Percentiles rank a stretch among this genome's conserved stretches.
Conservation (phyloP, 2,797 vertebrate species). For the Hippocampus kuda region DNA sequence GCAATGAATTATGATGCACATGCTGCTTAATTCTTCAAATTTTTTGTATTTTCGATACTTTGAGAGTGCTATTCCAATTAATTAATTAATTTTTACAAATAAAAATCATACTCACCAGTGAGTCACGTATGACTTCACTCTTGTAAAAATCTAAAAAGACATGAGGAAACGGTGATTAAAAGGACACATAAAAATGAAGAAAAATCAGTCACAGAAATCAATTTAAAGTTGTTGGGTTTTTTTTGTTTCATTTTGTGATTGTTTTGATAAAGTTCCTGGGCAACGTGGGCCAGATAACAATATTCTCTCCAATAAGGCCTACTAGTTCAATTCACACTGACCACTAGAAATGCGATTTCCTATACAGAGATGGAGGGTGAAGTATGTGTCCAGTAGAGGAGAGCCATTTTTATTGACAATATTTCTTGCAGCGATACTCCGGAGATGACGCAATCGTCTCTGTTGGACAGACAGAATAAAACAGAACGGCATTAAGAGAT, state of each 20-base stretch:
- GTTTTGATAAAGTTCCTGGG: not conserved
- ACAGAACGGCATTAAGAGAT: not conserved
- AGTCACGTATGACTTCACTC: constrained; percentile 95
- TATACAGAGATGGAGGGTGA: constrained; percentile 87
- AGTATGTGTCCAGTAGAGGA: constrained; percentile 90
- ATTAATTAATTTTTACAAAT: not conserved
- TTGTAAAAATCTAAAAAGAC: constrained; percentile 84
- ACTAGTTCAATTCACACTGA: constrained; percentile 39
- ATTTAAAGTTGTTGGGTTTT: not conserved
- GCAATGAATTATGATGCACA: too few species aligned
- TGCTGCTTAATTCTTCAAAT: too few species aligned
- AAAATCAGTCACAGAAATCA: not conserved
- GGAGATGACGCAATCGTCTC: constrained; percentile 91
- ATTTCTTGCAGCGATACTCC: constrained; percentile 92
- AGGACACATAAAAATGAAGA: not conserved
- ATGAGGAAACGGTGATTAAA: not conserved
- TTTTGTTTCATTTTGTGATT: constrained; percentile 2
- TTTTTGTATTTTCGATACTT: too few species aligned
- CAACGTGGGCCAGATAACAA: not conserved
- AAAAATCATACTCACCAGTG: constrained; percentile 80
- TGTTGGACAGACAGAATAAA: constrained; percentile 38
- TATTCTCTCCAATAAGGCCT: not conserved
- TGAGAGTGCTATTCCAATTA: too few species aligned
- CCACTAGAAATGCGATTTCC: constrained; percentile 78
- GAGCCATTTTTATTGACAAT: constrained; percentile 88